Conservation (phyloP, 2,113 vertebrate genomes). For the Cryptoleucopteryx plumbea region DNA sequence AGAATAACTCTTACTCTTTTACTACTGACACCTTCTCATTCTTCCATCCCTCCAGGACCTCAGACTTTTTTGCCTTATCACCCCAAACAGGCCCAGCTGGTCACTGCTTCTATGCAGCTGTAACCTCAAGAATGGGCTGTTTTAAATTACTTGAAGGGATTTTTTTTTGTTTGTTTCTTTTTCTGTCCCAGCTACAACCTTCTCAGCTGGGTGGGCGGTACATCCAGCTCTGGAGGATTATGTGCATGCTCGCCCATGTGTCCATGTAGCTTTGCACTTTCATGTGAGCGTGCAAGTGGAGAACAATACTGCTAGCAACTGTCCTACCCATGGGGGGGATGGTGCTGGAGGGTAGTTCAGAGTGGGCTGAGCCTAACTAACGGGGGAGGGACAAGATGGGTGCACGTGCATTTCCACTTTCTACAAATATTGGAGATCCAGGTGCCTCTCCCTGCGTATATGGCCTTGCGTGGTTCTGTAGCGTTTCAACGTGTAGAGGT, state of each 20-base stretch:
- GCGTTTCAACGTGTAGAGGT: rapidly evolving
- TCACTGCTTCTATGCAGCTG: not conserved
- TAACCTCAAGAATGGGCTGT: not conserved
- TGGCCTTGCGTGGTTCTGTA: rapidly evolving
- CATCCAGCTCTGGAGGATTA: not conserved
- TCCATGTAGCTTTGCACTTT: not conserved
- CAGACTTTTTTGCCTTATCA: slow-evolving; percentile 60
- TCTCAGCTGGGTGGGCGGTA: not conserved
- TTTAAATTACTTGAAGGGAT: slow-evolving; percentile 43
- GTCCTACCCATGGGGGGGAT: too few relatives aligned
- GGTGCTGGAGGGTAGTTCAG: not conserved
- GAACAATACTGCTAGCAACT: not conserved
- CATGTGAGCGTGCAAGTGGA: not conserved
- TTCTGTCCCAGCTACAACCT: not conserved
- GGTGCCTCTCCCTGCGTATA: not conserved
- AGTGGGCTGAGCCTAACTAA: not conserved
- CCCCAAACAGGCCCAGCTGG: slow-evolving; percentile 4
- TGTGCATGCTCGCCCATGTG: not conserved
- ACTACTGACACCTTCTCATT: slow-evolving; percentile 45
- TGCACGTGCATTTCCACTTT: not conserved
- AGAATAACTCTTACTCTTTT: slow-evolving; percentile 37
- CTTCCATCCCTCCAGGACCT: slow-evolving; percentile 55
- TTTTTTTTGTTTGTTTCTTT: not conserved
- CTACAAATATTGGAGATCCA: rapidly evolving
- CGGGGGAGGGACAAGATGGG: not conserved